Evolutionary conservation across 1,140 invertebrate genomes (phyloP), one percentile per base, ranked within the genome.

Genomic region (Drosophila kanapiae): DNA sequence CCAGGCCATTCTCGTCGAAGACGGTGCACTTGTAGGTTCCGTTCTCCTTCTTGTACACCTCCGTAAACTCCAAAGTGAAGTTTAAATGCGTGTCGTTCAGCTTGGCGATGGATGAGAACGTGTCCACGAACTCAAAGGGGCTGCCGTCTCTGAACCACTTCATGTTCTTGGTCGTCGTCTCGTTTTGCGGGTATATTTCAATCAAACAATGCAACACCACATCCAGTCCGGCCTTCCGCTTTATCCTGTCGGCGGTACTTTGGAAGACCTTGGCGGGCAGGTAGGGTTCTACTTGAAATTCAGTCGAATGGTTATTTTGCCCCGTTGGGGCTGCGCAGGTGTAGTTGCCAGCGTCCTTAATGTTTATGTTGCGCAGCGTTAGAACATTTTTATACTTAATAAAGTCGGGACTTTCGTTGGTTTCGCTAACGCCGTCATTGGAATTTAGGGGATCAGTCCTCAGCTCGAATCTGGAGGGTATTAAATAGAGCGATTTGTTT

Each of bases 41-140:
- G 91, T 96, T 96, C 75, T 96, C 95, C 81, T 95, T 95, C 59
- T 95, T 94, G 29, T 91, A 93, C 3, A 95, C 92, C 70, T 94
- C 94, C 1, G 91, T 82, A 23, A 96, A 93, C 69, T 94, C 92
- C 33, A 96, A 78, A 0, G 93, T 94, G 35, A 94, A 93, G 75
- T 94, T 93, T n/a, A 94, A 88, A 60, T 94, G 91, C 0, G 95
- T 95, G 37, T 94, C 93, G 82, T 96, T 96, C 0, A 95, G 45
- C 45, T 86, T 78, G 2, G 76, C 80, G 5, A 93, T 75, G 23
- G 53, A 85, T 0, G 92, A 92, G 31, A 75, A 78, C 31, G 80
- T 87, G 43, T 92, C 80, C 8, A 92, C 38, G 18, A 75, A 75
- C 31, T 93, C 91, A 31, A 93, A 85, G 27, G 93, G 93, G 67